phyloP scores from a whole-genome alignment of 2,113 vertebrate genomes.

The Vireo altiloquus region DNA sequence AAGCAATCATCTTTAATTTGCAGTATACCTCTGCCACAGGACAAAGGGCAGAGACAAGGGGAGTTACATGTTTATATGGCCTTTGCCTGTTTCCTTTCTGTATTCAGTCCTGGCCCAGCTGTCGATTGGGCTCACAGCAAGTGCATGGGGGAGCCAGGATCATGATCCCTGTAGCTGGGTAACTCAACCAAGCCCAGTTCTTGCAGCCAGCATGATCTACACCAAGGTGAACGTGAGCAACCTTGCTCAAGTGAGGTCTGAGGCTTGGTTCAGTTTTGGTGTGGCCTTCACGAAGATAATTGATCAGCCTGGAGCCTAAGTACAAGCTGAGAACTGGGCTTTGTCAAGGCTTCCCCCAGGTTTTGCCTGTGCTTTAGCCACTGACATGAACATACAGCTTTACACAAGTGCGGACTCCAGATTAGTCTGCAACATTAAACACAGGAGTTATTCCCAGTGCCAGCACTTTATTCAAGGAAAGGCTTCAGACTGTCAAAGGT shows the following conservation, averaged over 20 bases:
- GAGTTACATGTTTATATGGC: neutral
- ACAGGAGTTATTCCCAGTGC: neutral
- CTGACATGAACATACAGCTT: neutral
- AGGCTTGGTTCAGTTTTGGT: neutral
- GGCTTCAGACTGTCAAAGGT: neutral
- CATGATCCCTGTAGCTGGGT: neutral
- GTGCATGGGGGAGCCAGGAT: neutral
- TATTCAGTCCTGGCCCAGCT: neutral
- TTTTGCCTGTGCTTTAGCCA: neutral
- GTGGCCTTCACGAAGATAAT: neutral
- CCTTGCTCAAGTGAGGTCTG: rapidly evolving
- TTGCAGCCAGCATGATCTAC: neutral
- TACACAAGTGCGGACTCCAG: neutral
- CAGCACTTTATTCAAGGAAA: neutral
- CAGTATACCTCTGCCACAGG: neutral
- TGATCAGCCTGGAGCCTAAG: neutral
- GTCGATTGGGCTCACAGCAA: neutral
- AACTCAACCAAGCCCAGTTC: neutral
- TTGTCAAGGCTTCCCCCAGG: neutral
- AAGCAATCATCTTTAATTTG: neutral
- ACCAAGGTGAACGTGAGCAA: neutral
- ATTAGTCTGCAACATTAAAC: neutral
- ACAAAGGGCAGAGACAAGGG: neutral
- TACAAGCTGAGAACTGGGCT: neutral
- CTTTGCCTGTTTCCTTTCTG: neutral